Percentiles rank a stretch among this genome's conserved stretches.
These are phyloP conservation scores for Desoria tigrina DNA, from an alignment of 2,888 invertebrate species.

Conservation along the genomic window DNA sequence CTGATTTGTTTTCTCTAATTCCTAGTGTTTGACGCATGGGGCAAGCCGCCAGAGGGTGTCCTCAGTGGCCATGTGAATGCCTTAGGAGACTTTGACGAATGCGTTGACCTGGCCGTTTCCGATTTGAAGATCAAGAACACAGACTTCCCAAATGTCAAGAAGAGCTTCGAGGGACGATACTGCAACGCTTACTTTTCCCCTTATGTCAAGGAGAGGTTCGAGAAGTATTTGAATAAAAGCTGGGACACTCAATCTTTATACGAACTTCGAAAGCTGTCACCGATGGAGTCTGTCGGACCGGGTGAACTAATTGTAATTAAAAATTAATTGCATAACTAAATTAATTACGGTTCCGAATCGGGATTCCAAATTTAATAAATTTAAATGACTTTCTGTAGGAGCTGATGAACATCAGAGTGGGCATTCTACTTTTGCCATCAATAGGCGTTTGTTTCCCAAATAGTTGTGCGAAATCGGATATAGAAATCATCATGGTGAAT, in stretches of 20 bases:
- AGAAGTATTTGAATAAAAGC: background rate
- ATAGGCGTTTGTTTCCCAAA: conserved; percentile 56
- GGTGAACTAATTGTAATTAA: too few relatives aligned
- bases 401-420: background rate
- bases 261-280: background rate
- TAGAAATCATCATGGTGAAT: conserved; percentile 55
- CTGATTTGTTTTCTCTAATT: background rate
- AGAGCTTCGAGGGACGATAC: conserved; percentile 40
- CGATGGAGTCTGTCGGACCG: background rate
- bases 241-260: background rate
- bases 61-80: conserved; percentile 58
- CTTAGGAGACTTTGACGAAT: conserved; percentile 60
- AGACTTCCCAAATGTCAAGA: background rate
- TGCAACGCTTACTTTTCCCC: conserved; percentile 36
- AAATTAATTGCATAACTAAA: too few relatives aligned
- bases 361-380: too few relatives aligned
- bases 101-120: conserved; percentile 48
- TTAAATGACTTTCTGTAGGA: background rate
- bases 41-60: conserved; percentile 60
- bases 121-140: background rate
- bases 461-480: conserved; percentile 56
- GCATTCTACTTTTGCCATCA: conserved; percentile 26
- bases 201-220: conserved; percentile 6
- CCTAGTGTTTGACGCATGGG: conserved; percentile 61
- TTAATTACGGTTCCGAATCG: too few relatives aligned